Conservation (phyloP, 2,113 vertebrate species). For the Caloenas nicobarica region DNA sequence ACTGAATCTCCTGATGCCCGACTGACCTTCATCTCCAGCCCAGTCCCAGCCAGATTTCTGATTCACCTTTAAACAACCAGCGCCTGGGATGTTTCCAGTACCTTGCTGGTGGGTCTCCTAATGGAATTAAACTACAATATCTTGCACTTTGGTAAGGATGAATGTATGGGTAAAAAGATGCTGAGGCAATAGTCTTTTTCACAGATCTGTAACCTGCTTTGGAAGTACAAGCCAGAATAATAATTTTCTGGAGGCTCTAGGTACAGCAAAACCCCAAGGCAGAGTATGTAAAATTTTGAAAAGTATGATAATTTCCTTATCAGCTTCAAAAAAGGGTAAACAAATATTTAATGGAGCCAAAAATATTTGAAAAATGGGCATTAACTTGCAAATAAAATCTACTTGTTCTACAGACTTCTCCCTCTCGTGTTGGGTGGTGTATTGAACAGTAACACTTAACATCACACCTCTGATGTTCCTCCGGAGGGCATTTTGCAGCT, state of each 20-base stretch:
- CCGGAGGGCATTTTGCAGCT: not conserved
- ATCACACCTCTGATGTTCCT: not conserved
- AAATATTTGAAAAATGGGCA: not conserved
- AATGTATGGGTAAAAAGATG: not conserved
- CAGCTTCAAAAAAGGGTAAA: not conserved
- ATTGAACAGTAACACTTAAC: not conserved
- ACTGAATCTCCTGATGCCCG: not conserved
- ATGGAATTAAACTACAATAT: conserved; percentile 25
- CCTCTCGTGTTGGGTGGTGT: not conserved
- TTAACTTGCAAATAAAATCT: not conserved
- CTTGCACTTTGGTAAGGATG: not conserved
- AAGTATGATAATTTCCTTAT: not conserved
- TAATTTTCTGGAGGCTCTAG: not conserved
- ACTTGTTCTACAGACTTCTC: not conserved
- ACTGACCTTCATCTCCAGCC: not conserved
- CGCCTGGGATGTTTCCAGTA: not conserved
- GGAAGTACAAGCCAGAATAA: not conserved
- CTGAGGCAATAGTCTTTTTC: conserved; percentile 20
- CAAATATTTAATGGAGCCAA: not conserved
- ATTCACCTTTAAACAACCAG: not conserved
- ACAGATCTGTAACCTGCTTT: not conserved
- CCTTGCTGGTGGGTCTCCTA: not conserved
- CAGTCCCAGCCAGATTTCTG: not conserved
- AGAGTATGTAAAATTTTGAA: not conserved
- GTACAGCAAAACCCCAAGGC: not conserved